Conservation (phyloP, 2,113 vertebrate genomes). For the Odobenus rosmarus region DNA sequence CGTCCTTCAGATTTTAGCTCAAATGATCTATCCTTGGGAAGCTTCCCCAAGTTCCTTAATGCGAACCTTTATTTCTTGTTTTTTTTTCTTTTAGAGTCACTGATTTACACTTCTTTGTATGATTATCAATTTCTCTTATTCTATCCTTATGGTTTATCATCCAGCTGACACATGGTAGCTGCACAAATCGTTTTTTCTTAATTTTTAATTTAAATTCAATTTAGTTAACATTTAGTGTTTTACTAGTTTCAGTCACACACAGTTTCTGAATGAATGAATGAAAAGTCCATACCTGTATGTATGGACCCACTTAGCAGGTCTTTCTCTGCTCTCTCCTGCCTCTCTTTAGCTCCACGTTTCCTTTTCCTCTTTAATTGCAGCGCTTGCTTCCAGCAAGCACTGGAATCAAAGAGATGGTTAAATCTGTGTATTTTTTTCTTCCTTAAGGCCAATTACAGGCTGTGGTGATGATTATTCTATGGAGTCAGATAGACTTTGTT, state of each 20-base stretch:
- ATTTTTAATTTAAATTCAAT: background rate
- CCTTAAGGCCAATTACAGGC: background rate
- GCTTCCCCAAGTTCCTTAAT: background rate
- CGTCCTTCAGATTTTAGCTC: background rate
- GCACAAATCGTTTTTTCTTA: background rate
- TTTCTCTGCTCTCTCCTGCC: background rate
- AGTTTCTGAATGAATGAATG: background rate
- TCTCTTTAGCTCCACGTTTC: background rate
- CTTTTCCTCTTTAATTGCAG: constrained; percentile 8
- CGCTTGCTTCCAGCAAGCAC: background rate
- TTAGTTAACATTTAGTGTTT: background rate
- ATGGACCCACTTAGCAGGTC: background rate
- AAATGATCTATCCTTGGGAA: background rate
- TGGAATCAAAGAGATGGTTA: background rate
- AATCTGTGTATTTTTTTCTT: background rate
- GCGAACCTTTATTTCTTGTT: background rate
- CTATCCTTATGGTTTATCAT: background rate
- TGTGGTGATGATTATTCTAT: background rate
- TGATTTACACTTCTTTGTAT: background rate
- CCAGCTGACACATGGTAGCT: background rate
- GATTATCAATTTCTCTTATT: background rate
- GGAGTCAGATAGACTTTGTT: background rate
- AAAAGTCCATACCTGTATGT: background rate
- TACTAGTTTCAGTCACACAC: background rate
- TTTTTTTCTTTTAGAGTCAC: background rate